Conservation (phyloP, 1,140 invertebrate species). For the Diuraphis noxia region DNA sequence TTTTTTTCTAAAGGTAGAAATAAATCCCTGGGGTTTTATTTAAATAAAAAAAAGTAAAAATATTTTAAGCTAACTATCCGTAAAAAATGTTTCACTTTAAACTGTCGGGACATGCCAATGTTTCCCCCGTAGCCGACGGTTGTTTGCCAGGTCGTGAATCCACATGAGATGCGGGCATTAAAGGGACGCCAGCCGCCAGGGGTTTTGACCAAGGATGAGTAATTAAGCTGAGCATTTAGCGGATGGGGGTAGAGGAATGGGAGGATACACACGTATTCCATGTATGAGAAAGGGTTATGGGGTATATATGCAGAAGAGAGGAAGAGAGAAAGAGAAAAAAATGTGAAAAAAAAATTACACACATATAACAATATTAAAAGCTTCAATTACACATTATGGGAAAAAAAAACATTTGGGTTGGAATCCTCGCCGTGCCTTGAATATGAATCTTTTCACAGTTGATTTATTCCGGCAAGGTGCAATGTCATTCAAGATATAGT, state of each 20-base stretch:
- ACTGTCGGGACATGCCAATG: slow-evolving; percentile 39
- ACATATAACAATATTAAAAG: slow-evolving; percentile 44
- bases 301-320: background rate
- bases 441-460: slow-evolving; percentile 45
- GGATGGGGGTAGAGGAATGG: background rate
- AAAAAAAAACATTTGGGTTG: slow-evolving; percentile 40
- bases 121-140: background rate
- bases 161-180: slow-evolving; percentile 48
- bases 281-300: slow-evolving; percentile 39
- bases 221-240: slow-evolving; percentile 40
- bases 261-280: background rate
- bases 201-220: slow-evolving; percentile 51
- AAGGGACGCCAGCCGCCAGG: slow-evolving; percentile 21
- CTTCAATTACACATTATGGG: slow-evolving; percentile 45
- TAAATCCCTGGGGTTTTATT: background rate
- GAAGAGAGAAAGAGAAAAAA: background rate
- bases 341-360: background rate
- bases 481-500: slow-evolving; percentile 48
- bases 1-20: background rate
- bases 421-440: slow-evolving; percentile 37
- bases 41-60: background rate
- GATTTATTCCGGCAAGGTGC: slow-evolving; percentile 40
- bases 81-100: slow-evolving; percentile 49
- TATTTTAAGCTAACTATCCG: slow-evolving; percentile 33
- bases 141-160: slow-evolving; percentile 50